Conservation (phyloP, 2,797 vertebrate genomes). For the Rhinatrema bivittatum region DNA sequence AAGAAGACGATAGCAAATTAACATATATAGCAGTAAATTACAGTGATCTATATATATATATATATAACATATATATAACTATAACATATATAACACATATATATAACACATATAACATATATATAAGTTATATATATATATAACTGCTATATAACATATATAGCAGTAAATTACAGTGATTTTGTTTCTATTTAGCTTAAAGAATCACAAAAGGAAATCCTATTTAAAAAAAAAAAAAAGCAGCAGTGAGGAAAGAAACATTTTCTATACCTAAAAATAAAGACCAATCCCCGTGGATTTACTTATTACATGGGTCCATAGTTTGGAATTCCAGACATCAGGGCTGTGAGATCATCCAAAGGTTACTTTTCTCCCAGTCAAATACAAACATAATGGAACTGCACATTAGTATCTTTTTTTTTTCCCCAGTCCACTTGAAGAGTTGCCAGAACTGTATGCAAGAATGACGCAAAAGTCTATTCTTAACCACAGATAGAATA, state of each 20-base stretch:
- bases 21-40: too few relatives aligned
- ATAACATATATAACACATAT: too few relatives aligned
- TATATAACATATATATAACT: too few relatives aligned
- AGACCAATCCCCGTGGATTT: slow-evolving; percentile 30
- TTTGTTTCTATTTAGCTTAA: slow-evolving; percentile 25
- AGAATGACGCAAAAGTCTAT: slow-evolving; percentile 63
- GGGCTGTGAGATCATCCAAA: slow-evolving; percentile 55
- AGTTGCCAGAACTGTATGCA: slow-evolving; percentile 50
- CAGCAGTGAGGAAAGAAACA: slow-evolving; percentile 52
- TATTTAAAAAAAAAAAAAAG: slow-evolving; percentile 44
- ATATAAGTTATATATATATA: too few relatives aligned
- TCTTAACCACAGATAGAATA: slow-evolving; percentile 56
- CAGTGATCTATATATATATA: too few relatives aligned
- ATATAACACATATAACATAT: too few relatives aligned
- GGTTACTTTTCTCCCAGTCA: slow-evolving; percentile 71
- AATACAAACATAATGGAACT: slow-evolving; percentile 53
- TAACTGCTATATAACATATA: too few relatives aligned
- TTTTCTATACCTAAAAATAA: slow-evolving; percentile 73
- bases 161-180: too few relatives aligned
- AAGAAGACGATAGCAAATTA: too few relatives aligned
- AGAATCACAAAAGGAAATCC: slow-evolving; percentile 35
- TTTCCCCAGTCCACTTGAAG: slow-evolving; percentile 42
- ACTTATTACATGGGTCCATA: slow-evolving; percentile 56
- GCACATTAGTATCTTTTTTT: slow-evolving; percentile 39
- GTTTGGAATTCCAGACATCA: slow-evolving; percentile 67